Conservation (phyloP, 2,888 invertebrate species). For the Brachynemurus nebulosus region DNA sequence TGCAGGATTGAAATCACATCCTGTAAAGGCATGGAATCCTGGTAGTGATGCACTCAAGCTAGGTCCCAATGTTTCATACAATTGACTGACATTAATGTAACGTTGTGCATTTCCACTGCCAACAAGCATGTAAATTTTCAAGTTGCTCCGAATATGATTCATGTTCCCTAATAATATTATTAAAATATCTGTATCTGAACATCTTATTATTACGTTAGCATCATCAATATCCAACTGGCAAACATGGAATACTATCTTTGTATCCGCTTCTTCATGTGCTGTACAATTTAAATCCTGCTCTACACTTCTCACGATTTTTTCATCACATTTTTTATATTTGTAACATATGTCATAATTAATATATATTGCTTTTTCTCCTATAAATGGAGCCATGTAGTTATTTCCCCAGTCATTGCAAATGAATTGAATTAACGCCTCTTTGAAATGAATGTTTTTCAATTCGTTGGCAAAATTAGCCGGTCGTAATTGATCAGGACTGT, state of each 20-base stretch:
- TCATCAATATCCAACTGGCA: constrained; percentile 10
- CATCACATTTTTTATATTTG: too few relatives aligned
- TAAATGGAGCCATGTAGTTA: too few relatives aligned
- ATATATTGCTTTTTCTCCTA: too few relatives aligned
- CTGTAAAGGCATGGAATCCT: constrained; percentile 18
- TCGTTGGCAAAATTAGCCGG: too few relatives aligned
- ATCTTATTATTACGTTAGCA: constrained; percentile 18
- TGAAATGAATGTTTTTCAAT: too few relatives aligned
- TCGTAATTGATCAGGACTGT: too few relatives aligned
- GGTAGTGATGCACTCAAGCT: constrained; percentile 1
- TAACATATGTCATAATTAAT: too few relatives aligned
- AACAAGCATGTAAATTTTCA: constrained; percentile 17
- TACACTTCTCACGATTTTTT: constrained; percentile 1
- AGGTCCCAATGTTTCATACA: constrained; percentile 13
- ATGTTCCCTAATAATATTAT: constrained; percentile 20
- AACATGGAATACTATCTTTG: constrained; percentile 14
- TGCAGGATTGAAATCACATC: constrained; percentile 18
- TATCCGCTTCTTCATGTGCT: constrained; percentile 16
- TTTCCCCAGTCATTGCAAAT: too few relatives aligned
- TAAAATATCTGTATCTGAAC: constrained; percentile 18
- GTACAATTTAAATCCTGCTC: constrained; percentile 8
- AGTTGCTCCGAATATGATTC: too few relatives aligned
- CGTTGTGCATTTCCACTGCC: constrained; percentile 18
- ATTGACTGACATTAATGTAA: constrained; percentile 15
- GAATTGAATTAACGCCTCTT: too few relatives aligned